Percentiles rank a stretch among this genome's conserved stretches.
phyloP scores from a whole-genome alignment of 2,888 invertebrate genomes.

The Polydrusus cervinus region DNA sequence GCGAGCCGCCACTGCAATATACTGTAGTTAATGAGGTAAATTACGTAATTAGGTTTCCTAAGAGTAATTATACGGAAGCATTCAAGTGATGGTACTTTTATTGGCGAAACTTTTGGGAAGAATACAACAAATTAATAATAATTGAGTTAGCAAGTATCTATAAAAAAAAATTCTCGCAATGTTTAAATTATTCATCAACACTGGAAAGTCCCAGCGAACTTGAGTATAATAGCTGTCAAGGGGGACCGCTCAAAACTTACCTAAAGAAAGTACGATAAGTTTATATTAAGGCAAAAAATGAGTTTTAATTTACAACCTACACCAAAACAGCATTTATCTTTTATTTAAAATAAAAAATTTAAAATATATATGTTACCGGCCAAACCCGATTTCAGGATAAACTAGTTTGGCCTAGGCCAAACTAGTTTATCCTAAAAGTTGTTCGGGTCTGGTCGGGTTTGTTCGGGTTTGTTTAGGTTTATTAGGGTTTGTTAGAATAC shows the following conservation, averaged over 20 bases:
- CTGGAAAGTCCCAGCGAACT: not conserved
- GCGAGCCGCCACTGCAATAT: no score
- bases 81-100: no score
- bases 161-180: not conserved
- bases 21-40: no score
- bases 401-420: no score
- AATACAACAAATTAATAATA: not conserved
- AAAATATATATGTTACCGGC: not conserved
- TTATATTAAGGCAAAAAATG: not conserved
- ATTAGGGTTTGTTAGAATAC: no score
- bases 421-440: no score
- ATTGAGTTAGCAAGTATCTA: not conserved
- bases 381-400: no score
- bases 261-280: not conserved
- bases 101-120: no score
- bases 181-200: not conserved
- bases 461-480: no score
- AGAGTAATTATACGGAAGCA: no score
- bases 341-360: not conserved
- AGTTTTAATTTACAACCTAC: not conserved
- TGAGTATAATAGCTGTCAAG: constrained; percentile 2
- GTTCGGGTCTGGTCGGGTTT: no score
- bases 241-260: not conserved
- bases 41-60: no score
- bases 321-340: not conserved